phyloP scores from a whole-genome alignment of 2,797 vertebrate species.

The Orientallactaga sibirica region DNA sequence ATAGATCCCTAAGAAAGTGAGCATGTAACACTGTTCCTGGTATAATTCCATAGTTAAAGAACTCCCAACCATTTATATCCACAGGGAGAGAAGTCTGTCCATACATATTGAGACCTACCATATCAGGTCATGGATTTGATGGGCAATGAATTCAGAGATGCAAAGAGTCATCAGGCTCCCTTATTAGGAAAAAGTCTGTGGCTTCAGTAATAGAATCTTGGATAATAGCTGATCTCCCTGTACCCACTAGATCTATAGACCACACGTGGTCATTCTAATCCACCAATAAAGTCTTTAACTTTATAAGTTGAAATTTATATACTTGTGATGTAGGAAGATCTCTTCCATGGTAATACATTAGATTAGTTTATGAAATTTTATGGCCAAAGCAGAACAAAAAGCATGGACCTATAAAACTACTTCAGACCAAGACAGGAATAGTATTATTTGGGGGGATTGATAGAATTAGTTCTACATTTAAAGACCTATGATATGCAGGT shows the following conservation, averaged over 20 bases:
- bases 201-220: neutral
- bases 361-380: neutral
- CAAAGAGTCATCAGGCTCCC: neutral
- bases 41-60: neutral
- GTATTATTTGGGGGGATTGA: neutral
- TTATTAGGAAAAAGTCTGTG: neutral
- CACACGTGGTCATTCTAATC: neutral
- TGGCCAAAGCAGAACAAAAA: neutral
- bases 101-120: neutral
- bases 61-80: neutral
- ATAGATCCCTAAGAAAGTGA: neutral
- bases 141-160: neutral
- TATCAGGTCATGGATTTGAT: neutral
- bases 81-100: neutral
- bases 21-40: neutral
- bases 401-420: neutral
- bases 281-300: neutral
- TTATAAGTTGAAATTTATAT: neutral
- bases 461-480: neutral
- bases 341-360: neutral
- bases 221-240: neutral
- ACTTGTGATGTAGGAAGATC: neutral
- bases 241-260: neutral
- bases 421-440: neutral
- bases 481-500: neutral